Percentiles rank a stretch among this genome's conserved stretches.
These are phyloP conservation scores for Pachydiplax longipennis DNA, from an alignment of 2,888 invertebrate genomes.

Conservation along the genomic window DNA sequence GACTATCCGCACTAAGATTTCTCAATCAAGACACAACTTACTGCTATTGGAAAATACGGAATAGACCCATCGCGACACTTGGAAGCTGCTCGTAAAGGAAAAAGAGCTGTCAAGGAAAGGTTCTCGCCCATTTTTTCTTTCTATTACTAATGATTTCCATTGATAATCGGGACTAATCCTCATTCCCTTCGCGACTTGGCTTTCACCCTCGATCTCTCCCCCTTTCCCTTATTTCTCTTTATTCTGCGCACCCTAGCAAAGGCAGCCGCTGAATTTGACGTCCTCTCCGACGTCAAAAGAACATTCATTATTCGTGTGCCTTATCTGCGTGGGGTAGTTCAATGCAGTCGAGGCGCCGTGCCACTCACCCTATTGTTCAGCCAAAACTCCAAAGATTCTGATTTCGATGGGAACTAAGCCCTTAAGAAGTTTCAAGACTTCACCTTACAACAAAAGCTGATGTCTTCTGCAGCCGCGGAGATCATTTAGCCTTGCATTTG, in stretches of 20 bases:
- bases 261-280: constrained; percentile 18
- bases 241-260: not conserved
- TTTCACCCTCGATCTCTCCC: not conserved
- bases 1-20: too few species aligned
- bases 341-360: constrained; percentile 3
- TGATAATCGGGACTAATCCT: not conserved
- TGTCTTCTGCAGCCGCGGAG: constrained; percentile 14
- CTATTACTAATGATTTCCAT: too few species aligned
- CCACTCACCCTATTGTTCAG: constrained; percentile 3
- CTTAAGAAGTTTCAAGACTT: constrained; percentile 38
- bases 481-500: constrained; percentile 26
- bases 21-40: too few species aligned
- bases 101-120: too few species aligned
- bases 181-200: not conserved
- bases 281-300: constrained; percentile 30
- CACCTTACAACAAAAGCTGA: constrained; percentile 13
- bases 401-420: constrained; percentile 39
- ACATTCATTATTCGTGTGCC: constrained; percentile 31
- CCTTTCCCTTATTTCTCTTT: not conserved
- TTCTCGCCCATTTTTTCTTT: too few species aligned
- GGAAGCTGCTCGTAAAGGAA: too few species aligned
- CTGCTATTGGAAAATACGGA: too few species aligned
- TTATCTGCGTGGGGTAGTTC: constrained; percentile 6
- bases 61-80: too few species aligned
- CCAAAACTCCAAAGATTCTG: constrained; percentile 3